Base-by-base conservation (phyloP, 1,140 invertebrate species). In the Drosophila nannoptera region DNA sequence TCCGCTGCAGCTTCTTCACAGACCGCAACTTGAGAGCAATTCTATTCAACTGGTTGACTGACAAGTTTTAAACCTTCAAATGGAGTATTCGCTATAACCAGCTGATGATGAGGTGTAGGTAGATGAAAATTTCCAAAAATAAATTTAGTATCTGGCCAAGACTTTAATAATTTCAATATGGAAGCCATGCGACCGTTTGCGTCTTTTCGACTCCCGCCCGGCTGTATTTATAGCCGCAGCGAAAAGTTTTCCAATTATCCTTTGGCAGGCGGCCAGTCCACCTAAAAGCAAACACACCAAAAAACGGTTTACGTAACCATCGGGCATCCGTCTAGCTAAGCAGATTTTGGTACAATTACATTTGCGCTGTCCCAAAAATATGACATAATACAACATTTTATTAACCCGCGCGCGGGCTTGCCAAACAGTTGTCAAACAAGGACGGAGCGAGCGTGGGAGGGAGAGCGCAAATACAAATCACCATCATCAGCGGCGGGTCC, bases 311-410 rank as follows among this genome's bases (percentile, higher is more conserved):
- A 68, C 31, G 69, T 62, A 62, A 68, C 65, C 65, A 50, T 16
- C 38, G 43, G 7, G n/a, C 31, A 52, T 22, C 35, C 53, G 16
- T 58, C 36, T 14, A 8, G 56, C 52, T 72, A 72, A 72, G 65
- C 69, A 70, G 68, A 72, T 68, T 72, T 56, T 48, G 48, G 22
- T 58, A 68, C 64, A 72, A 72, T 72, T 72, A 72, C 69, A 72
- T 72, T 68, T 68, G 45, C 40, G 69, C 56, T 72, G 65, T 62
- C 58, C 69, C 54, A 54, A 48, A 66, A 74, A 84, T 80, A 86
- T 84, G 80, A 86, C 81, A 84, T 86, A 84, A 84, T 80, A 86
- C 81, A 84, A 86, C 73, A 84, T 84, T 84, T 84, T 84, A 84
- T 84, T 84, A 84, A 84, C 80, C 83, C 80, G 59, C 69, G 74